Conservation (phyloP, 2,797 vertebrate genomes). For the Epinephelus awoara region DNA sequence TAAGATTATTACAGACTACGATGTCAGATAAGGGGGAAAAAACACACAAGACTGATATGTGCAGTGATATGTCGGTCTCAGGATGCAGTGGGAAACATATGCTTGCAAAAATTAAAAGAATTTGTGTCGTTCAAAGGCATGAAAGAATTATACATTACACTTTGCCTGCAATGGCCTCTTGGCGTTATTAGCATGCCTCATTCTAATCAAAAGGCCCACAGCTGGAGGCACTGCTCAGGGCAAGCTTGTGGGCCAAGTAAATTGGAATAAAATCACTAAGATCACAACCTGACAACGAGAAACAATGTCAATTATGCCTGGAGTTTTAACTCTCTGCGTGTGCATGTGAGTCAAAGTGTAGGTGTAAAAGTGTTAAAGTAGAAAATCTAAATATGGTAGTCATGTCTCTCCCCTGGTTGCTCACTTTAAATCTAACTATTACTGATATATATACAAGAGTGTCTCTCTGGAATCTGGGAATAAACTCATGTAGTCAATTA, state of each 20-base stretch:
- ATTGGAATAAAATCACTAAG: constrained; percentile 60
- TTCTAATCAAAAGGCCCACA: constrained; percentile 64
- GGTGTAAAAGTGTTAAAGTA: not conserved
- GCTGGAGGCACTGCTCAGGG: constrained; percentile 71
- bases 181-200: constrained; percentile 65
- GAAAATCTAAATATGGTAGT: not conserved
- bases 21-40: too few relatives aligned
- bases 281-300: constrained; percentile 49
- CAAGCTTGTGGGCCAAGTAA: constrained; percentile 56
- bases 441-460: constrained; percentile 8
- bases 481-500: not conserved
- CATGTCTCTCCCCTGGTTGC: not conserved
- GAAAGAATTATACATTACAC: constrained; percentile 33
- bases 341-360: not conserved
- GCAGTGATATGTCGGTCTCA: not conserved
- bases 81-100: not conserved
- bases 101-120: not conserved
- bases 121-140: constrained; percentile 21
- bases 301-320: constrained; percentile 32
- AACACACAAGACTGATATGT: not conserved
- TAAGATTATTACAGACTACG: not conserved
- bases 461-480: not conserved
- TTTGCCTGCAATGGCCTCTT: constrained; percentile 56
- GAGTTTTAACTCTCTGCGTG: not conserved
- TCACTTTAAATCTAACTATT: not conserved